phyloP scores from a whole-genome alignment of 2,797 vertebrate genomes.

The Thunnus albacares region DNA sequence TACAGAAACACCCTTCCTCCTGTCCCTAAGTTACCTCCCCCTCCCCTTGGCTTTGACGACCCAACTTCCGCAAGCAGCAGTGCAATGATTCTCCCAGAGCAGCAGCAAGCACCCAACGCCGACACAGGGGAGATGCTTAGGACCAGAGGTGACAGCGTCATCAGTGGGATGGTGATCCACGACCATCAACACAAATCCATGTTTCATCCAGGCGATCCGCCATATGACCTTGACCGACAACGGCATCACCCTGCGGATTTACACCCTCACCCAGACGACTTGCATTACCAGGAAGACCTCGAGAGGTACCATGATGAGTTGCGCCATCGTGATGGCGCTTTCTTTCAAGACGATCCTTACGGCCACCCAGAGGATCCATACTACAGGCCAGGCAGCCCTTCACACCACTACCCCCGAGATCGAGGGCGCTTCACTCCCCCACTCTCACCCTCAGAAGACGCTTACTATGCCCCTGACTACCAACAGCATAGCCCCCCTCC shows the following conservation, averaged over 20 bases:
- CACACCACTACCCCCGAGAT: conserved; percentile 66
- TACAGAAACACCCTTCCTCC: conserved; percentile 78
- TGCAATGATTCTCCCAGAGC: conserved; percentile 52
- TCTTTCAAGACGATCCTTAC: conserved; percentile 78
- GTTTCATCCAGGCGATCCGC: conserved; percentile 59
- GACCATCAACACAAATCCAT: conserved; percentile 82
- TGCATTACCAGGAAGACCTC: conserved; percentile 61
- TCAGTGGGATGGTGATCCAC: conserved; percentile 76
- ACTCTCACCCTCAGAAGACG: conserved; percentile 73
- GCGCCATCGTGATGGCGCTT: conserved; percentile 38
- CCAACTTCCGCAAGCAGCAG: conserved; percentile 3
- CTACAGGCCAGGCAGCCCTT: conserved; percentile 73
- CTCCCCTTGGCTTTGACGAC: conserved; percentile 62
- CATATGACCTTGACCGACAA: conserved; percentile 39
- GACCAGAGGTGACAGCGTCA: conserved; percentile 38
- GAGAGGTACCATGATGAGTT: conserved; percentile 66
- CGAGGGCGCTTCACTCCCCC: conserved; percentile 79
- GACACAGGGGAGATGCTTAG: not conserved
- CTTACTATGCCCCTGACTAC: conserved; percentile 78
- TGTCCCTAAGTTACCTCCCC: conserved; percentile 82
- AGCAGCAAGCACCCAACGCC: conserved; percentile 9
- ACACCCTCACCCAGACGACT: conserved; percentile 53
- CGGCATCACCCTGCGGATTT: conserved; percentile 34
- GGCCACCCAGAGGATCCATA: conserved; percentile 50
- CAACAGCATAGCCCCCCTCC: conserved; percentile 74